Conservation (phyloP, 2,888 invertebrate genomes). For the Brachyptera risi region DNA sequence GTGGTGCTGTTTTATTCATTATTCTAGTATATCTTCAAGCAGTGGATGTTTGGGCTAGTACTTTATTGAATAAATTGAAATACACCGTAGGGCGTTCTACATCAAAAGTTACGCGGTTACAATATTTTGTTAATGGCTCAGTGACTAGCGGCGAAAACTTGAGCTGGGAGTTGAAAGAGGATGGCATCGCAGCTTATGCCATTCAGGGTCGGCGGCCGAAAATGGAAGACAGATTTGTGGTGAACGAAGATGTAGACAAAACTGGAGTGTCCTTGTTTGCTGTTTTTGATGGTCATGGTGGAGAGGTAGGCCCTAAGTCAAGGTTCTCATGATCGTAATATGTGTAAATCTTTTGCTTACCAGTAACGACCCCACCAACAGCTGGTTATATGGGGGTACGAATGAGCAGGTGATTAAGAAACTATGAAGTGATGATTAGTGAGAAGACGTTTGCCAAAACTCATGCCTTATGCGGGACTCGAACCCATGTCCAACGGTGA, state of each 20-base stretch:
- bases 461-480: too few species aligned
- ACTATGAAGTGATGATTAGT: too few species aligned
- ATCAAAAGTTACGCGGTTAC: conserved; percentile 49
- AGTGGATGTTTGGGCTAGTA: conserved; percentile 77
- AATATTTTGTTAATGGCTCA: conserved; percentile 32
- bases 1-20: conserved; percentile 65
- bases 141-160: conserved; percentile 43
- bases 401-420: too few species aligned
- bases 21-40: conserved; percentile 78
- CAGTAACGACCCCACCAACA: too few species aligned
- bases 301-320: too few species aligned
- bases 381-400: too few species aligned
- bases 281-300: conserved; percentile 94
- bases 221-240: conserved; percentile 93
- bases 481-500: too few species aligned
- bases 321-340: too few species aligned
- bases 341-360: too few species aligned
- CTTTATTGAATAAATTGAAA: conserved; percentile 64
- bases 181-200: conserved; percentile 79
- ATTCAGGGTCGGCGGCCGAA: conserved; percentile 84
- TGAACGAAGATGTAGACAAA: conserved; percentile 78
- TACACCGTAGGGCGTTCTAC: conserved; percentile 57
- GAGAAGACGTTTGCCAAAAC: too few species aligned
- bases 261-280: conserved; percentile 86
- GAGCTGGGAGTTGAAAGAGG: conserved; percentile 73